Evolutionary conservation across 2,797 vertebrate species (phyloP).

Genomic region (Spinibarbus caldwelli): DNA sequence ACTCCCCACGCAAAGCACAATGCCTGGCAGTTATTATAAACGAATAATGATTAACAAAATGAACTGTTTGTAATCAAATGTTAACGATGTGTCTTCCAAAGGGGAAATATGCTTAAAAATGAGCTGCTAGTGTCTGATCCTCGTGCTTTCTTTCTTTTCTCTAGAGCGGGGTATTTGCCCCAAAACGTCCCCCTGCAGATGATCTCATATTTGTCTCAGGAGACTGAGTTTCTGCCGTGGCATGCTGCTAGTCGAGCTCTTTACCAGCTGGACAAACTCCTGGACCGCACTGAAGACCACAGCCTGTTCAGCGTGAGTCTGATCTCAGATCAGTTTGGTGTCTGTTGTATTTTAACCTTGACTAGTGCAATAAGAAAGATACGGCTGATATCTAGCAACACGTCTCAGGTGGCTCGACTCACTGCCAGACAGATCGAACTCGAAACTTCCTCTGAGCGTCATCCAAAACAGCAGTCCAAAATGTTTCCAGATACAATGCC

Average conservation of each 20-base stretch:
- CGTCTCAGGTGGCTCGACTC: background rate
- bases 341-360: slow-evolving; percentile 6
- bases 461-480: background rate
- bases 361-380: background rate
- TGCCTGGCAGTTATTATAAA: slow-evolving; percentile 27
- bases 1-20: slow-evolving; percentile 22
- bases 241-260: slow-evolving; percentile 93
- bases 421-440: background rate
- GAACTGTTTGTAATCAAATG: slow-evolving; percentile 21
- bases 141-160: background rate
- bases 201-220: slow-evolving; percentile 91
- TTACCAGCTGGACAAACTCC: slow-evolving; percentile 95
- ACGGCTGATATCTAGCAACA: background rate
- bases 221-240: slow-evolving; percentile 96
- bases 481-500: background rate
- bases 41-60: slow-evolving; percentile 42
- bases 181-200: slow-evolving; percentile 94
- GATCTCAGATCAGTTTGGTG: background rate
- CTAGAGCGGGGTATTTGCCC: slow-evolving; percentile 94
- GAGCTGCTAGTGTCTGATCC: slow-evolving; percentile 5
- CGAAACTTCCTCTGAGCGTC: background rate
- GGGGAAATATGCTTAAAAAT: slow-evolving; percentile 25
- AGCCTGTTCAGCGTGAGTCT: slow-evolving; percentile 90
- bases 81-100: slow-evolving; percentile 9
- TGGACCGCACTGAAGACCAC: slow-evolving; percentile 96